Base-by-base conservation (phyloP, 2,797 vertebrate genomes). In the Malurus splendens region DNA sequence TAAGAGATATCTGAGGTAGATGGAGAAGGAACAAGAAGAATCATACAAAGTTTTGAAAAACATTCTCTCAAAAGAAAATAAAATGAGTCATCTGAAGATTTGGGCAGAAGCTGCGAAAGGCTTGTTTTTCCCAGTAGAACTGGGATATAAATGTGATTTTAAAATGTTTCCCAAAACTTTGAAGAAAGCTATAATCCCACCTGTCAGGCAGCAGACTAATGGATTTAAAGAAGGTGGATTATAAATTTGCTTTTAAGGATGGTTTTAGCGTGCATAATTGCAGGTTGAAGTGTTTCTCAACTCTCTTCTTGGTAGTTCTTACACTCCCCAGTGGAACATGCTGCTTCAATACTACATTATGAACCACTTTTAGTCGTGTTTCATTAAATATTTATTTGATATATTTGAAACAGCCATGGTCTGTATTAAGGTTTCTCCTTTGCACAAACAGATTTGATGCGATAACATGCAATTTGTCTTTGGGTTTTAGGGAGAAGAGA, bases 341-440 rank as follows among this genome's bases (percentile, higher is more conserved):
- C 62, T 75, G 76, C 90, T 90, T 61, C 83, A 42, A n/a, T 17
- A 22, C 83, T 67, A 93, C 92, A 87, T 94, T 93, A 86, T 60
- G 64, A 93, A 76, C 68, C 55, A 66, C 85, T 95, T 94, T 76
- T 36, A 94, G 90, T 68, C 14, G 8, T 89, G 82, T 93, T 93
- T 90, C 95, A 92, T 95, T 93, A 96, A 95, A 91, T 91, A 95
- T 96, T 95, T 95, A 96, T 91, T 94, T 83, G 60, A 84, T 41
- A 32, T 82, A 92, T 94, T 80, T 82, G 80, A 94, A 95, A 57
- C 55, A 71, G 72, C 39, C 71, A 68, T 2, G 45, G 65, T 80
- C 50, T 85, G 51, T 77, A 80, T 66, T 71, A 78, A 93, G 76
- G 52, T 23, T 90, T 72, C 71, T 92, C 71, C 62, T 72, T 44